Percentiles rank a stretch among this genome's conserved stretches.
phyloP scores from a whole-genome alignment of 2,888 invertebrate species.

The Aphidius colemani region DNA sequence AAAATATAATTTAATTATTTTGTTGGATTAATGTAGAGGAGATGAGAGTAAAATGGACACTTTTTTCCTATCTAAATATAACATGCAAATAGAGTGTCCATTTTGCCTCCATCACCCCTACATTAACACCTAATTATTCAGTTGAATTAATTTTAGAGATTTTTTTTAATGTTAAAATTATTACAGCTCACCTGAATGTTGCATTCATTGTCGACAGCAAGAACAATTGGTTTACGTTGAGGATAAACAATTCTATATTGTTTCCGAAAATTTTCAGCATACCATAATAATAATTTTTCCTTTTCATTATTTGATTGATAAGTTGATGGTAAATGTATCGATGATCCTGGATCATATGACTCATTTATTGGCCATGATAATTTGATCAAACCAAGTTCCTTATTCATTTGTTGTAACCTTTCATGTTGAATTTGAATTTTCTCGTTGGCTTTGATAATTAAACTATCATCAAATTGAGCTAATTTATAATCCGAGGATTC shows the following conservation, averaged over 20 bases:
- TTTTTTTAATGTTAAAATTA: too few species aligned
- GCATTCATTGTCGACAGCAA: conserved; percentile 79
- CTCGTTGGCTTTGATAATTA: too few species aligned
- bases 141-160: too few species aligned
- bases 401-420: conserved; percentile 63
- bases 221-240: conserved; percentile 69
- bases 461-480: too few species aligned
- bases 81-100: too few species aligned
- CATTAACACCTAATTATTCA: too few species aligned
- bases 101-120: too few species aligned
- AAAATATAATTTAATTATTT: too few species aligned
- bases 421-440: too few species aligned
- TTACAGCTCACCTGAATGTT: conserved; percentile 68
- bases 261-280: conserved; percentile 78
- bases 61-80: too few species aligned
- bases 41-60: too few species aligned
- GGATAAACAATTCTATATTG: conserved; percentile 69
- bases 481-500: not conserved
- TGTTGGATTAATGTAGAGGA: too few species aligned
- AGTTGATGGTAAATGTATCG: conserved; percentile 66
- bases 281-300: conserved; percentile 73
- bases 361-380: conserved; percentile 67
- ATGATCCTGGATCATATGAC: conserved; percentile 57
- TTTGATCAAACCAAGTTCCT: conserved; percentile 67
- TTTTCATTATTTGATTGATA: conserved; percentile 72